These are phyloP conservation scores for Melanotaenia maccullochi DNA, from an alignment of 2,797 vertebrate genomes.

Conservation along the genomic window DNA sequence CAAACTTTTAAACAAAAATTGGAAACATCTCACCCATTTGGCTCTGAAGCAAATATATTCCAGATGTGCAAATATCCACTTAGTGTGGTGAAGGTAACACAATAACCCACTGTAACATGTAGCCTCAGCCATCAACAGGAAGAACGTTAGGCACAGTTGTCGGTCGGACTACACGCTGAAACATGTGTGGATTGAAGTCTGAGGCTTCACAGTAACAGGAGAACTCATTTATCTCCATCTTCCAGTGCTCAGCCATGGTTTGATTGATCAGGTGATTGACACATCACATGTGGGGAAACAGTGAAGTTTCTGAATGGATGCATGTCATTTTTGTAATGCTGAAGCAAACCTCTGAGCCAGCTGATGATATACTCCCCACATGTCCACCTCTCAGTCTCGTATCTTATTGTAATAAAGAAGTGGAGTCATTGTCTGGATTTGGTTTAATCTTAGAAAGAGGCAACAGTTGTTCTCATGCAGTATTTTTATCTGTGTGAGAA, in stretches of 20 bases:
- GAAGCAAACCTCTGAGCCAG: slow-evolving; percentile 38
- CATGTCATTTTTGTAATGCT: slow-evolving; percentile 31
- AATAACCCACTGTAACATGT: not conserved
- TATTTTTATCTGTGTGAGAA: slow-evolving; percentile 3
- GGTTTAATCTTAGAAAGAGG: not conserved
- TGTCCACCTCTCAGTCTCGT: slow-evolving; percentile 35
- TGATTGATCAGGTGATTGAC: slow-evolving; percentile 14
- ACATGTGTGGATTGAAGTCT: not conserved
- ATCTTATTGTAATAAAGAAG: slow-evolving; percentile 31
- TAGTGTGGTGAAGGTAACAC: slow-evolving; percentile 3
- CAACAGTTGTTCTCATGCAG: not conserved
- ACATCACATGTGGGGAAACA: slow-evolving; percentile 26
- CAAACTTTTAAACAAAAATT: not conserved
- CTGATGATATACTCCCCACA: slow-evolving; percentile 58
- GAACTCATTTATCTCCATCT: not conserved
- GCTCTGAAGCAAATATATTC: slow-evolving; percentile 6
- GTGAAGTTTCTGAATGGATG: slow-evolving; percentile 30
- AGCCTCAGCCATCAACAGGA: slow-evolving; percentile 13
- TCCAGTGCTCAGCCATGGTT: not conserved
- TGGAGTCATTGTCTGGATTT: not conserved
- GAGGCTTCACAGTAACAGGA: not conserved
- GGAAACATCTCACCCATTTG: not conserved
- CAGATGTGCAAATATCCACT: slow-evolving; percentile 26
- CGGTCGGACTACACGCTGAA: not conserved
- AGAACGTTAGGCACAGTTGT: slow-evolving; percentile 15